Base-by-base conservation (phyloP, 2,113 vertebrate genomes). In the Halcyon senegalensis region DNA sequence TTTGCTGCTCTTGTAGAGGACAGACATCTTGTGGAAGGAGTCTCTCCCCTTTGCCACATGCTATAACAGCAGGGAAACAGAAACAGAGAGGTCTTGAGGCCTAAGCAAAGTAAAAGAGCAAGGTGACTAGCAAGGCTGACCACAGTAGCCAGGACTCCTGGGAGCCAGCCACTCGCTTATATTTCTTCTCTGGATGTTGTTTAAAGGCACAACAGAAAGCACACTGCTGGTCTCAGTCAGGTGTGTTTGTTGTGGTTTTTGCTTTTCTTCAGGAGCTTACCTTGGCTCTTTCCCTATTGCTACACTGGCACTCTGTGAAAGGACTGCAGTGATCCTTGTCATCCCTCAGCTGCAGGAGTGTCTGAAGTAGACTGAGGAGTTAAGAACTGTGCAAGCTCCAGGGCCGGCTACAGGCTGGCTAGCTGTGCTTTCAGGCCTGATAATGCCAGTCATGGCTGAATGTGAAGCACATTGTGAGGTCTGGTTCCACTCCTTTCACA, bases 391-490 rank as follows among this genome's bases (percentile, higher is more conserved):
- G 62, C 35, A 27, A 0, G 2, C 35, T 85, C 8, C 50, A 11
- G n/a, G 41, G 30, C 35, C 72, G 58, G 9, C 43, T 81, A 8
- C 7, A 9, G 58, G 21, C 63, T 72, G 66, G 33, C 63, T 53
- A 28, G 46, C 64, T 80, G 51, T 41, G 43, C 60, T 67, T 46
- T 8, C 37, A 56, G 72, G n/a, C 4, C 44, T 27, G 24, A 44
- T 73, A 44, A 43, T 3, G 6, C 28, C 53, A 67, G 41, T 35
- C 20, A 1, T 0, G 8, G 33, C 67, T 44, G 50, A n/a, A 51
- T 6, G 27, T 21, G 33, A 84, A 24, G 39, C 39, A 5, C 0
- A 0, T 0, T 3, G 21, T 6, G 35, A 43, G 39, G 19, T 39
- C 25, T 28, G 33, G 46, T 76, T 46, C 30, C 77, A 20, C 13